Base-by-base conservation (phyloP, 2,888 invertebrate species). In the Stictocephala bisonia region DNA sequence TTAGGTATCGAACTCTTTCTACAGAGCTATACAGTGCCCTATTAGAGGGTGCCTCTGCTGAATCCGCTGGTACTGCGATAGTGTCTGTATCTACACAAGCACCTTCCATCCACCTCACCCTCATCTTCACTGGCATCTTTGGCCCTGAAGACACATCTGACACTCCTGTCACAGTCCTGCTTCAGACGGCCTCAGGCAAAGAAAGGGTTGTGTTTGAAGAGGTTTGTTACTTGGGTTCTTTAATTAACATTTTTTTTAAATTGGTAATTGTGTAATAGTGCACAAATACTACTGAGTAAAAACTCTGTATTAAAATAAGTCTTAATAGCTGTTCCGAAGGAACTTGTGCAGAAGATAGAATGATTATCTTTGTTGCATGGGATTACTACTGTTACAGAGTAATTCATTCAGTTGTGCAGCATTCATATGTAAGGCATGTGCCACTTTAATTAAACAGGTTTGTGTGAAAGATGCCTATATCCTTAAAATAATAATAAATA, bases 71-170 rank as follows among this genome's bases (percentile, higher is more conserved):
- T 0, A 95, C 95, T 0, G 95, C 95, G 0, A 91, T 95, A 31
- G 91, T 96, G 0, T 93, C 94, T 0, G 93, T 92, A 0, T 92
- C 90, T 0, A 90, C 93, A 0, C 90, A 93, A 1, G 90, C 93
- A 0, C 93, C 95, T 0, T 93, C 93, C 35, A 88, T 95, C 73
- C 93, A 95, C 82, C 83, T 95, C 41, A 92, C 93, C 0, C 84
- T 95, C 2, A 88, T 94, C 0, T 94, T 94, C 82, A 94, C 94
- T 80, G 95, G 95, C 9, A 87, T 95, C 1, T 93, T 95, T 78
- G 85, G 88, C 0, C 85, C 88, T 0, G 77, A 78, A 53, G 89
- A 91, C 71, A 86, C 87, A 0, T 83, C 86, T 27, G 90, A 93
- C 79, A 90, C 91, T 1, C 88, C 91, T 0, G 85, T 95, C 7